Conservation (phyloP, 1,140 invertebrate genomes). For the Cyrtorhinus lividipennis region DNA sequence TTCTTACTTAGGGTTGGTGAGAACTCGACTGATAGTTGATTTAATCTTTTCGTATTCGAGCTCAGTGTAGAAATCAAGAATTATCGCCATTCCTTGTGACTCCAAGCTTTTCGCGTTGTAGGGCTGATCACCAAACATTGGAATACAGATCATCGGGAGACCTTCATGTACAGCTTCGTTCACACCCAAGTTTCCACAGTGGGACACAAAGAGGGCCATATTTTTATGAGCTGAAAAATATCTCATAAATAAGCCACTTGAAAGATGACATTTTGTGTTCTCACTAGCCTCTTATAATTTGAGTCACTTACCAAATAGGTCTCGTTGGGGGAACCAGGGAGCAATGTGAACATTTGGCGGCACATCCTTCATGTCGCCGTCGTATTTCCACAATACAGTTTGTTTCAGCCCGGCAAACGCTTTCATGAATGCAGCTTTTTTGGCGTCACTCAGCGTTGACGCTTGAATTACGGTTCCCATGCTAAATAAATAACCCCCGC, state of each 20-base stretch:
- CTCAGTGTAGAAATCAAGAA: conserved; percentile 25
- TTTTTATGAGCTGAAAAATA: conserved; percentile 31
- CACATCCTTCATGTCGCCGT: conserved; percentile 34
- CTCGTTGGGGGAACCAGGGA: conserved; percentile 47
- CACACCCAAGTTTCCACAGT: conserved; percentile 35
- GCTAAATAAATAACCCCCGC: conserved; percentile 49
- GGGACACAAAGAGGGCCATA: conserved; percentile 33
- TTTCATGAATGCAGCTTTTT: conserved; percentile 40
- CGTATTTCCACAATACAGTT: conserved; percentile 47
- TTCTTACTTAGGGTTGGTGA: background rate
- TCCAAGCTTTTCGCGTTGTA: conserved; percentile 32
- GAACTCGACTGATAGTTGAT: background rate
- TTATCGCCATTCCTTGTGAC: conserved; percentile 28
- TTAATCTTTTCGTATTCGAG: background rate
- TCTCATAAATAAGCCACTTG: too few species aligned
- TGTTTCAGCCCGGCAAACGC: conserved; percentile 42
- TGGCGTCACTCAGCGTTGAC: conserved; percentile 25
- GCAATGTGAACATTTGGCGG: conserved; percentile 40
- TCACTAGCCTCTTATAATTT: too few species aligned
- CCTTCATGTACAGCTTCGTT: conserved; percentile 37
- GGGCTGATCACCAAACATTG: conserved; percentile 32
- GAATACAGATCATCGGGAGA: conserved; percentile 35
- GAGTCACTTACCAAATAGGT: conserved; percentile 41
- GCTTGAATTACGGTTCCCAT: conserved; percentile 42
- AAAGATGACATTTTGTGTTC: too few species aligned